Conservation (phyloP, 2,888 invertebrate species). For the Ecliptopera silaceata region DNA sequence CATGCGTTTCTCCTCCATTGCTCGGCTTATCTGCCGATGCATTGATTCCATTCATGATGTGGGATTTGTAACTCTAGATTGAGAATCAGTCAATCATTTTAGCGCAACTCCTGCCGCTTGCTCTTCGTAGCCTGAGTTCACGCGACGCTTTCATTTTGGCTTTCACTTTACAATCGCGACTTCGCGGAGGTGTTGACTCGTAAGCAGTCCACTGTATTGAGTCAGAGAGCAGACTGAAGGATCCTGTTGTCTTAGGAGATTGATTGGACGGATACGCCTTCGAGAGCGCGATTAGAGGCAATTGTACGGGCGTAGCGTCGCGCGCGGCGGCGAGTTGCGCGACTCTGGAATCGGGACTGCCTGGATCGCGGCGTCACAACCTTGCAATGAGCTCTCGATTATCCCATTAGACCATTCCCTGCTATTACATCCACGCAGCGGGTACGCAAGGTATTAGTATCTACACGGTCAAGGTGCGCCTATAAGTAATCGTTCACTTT, state of each 20-base stretch:
- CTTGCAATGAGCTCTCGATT: slow-evolving; percentile 78
- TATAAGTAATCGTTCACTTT: slow-evolving; percentile 45
- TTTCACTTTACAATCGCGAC: slow-evolving; percentile 42
- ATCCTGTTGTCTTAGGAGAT: slow-evolving; percentile 73
- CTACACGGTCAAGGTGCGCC: slow-evolving; percentile 78
- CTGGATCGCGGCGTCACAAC: slow-evolving; percentile 68
- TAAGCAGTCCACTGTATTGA: slow-evolving; percentile 50
- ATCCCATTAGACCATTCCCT: slow-evolving; percentile 78
- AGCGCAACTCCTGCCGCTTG: slow-evolving; percentile 36
- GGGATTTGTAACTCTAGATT: slow-evolving; percentile 5
- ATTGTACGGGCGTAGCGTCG: slow-evolving; percentile 70
- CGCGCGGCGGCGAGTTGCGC: slow-evolving; percentile 58
- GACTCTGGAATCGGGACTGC: slow-evolving; percentile 65
- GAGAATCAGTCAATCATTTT: slow-evolving; percentile 57
- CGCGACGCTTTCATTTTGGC: slow-evolving; percentile 24
- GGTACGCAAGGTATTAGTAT: slow-evolving; percentile 66
- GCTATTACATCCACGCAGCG: slow-evolving; percentile 68
- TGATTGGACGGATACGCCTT: slow-evolving; percentile 78
- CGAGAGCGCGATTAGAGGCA: slow-evolving; percentile 77
- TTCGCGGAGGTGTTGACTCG: slow-evolving; percentile 35
- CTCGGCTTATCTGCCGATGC: slow-evolving; percentile 61
- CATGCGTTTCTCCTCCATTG: slow-evolving; percentile 50
- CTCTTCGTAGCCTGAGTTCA: slow-evolving; percentile 33
- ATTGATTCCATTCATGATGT: slow-evolving; percentile 73
- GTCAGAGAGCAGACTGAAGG: slow-evolving; percentile 62